These are phyloP conservation scores for Alitta virens DNA, from an alignment of 2,888 invertebrate genomes.

Conservation along the genomic window DNA sequence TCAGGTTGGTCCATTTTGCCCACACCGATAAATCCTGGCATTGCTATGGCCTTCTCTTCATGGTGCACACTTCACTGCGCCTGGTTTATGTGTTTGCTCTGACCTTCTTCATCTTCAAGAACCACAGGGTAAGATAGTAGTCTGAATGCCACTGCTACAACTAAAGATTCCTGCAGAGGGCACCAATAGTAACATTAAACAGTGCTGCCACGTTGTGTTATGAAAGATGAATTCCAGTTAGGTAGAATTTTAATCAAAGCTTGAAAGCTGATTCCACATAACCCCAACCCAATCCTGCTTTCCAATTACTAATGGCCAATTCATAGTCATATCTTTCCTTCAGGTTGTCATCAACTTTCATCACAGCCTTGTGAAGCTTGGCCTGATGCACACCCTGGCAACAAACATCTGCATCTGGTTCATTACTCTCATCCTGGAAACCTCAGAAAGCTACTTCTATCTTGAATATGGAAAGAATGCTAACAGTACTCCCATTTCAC, in stretches of 20 bases:
- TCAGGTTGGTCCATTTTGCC: slow-evolving; percentile 80
- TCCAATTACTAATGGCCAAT: background rate
- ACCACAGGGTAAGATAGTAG: slow-evolving; percentile 86
- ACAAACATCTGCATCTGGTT: slow-evolving; percentile 98
- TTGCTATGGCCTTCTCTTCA: slow-evolving; percentile 77
- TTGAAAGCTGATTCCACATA: too few relatives aligned
- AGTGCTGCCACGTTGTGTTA: too few relatives aligned
- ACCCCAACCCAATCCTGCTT: too few relatives aligned
- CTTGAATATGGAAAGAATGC: background rate
- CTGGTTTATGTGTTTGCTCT: slow-evolving; percentile 98
- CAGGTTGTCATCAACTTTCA: slow-evolving; percentile 96
- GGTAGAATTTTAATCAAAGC: too few relatives aligned
- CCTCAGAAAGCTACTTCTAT: slow-evolving; percentile 67
- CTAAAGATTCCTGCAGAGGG: too few relatives aligned
- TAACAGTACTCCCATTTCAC: too few relatives aligned
- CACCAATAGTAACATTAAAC: too few relatives aligned
- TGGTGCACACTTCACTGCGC: slow-evolving; percentile 86
- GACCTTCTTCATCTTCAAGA: slow-evolving; percentile 98
- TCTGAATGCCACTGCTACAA: too few relatives aligned
- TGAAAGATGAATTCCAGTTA: too few relatives aligned
- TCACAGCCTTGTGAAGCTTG: slow-evolving; percentile 93
- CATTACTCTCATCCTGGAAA: slow-evolving; percentile 89
- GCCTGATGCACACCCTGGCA: slow-evolving; percentile 96
- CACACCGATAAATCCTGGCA: slow-evolving; percentile 41
- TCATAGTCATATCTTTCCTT: background rate